Evolutionary conservation across 2,888 invertebrate genomes (phyloP).

Genomic region (Nemotelus pantherinus): DNA sequence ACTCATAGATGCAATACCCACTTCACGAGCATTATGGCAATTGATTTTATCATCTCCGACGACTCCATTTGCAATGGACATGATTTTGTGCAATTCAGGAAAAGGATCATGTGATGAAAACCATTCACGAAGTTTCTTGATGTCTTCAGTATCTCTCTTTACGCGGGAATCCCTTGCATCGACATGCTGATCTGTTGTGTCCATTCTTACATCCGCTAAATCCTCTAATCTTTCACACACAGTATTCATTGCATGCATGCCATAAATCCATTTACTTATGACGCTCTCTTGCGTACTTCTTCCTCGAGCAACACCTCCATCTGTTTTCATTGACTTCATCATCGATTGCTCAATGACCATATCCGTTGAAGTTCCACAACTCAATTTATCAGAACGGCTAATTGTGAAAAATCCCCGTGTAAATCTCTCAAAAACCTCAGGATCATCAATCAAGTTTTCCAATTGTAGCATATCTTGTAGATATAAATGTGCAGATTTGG

Average conservation of each 20-base stretch:
- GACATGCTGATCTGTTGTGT: conserved; percentile 60
- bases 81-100: conserved; percentile 28
- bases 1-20: conserved; percentile 55
- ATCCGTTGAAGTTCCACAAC: conserved; percentile 58
- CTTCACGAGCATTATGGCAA: conserved; percentile 54
- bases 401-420: conserved; percentile 58
- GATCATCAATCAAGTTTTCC: conserved; percentile 53
- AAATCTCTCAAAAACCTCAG: conserved; percentile 57
- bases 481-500: conserved; percentile 55
- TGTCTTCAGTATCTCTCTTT: conserved; percentile 55
- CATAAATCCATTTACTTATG: conserved; percentile 60
- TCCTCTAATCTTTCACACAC: conserved; percentile 57
- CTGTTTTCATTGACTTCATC: conserved; percentile 59
- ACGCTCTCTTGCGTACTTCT: conserved; percentile 54
- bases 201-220: conserved; percentile 57
- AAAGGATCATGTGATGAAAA: conserved; percentile 55
- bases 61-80: conserved; percentile 51
- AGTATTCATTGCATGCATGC: conserved; percentile 56
- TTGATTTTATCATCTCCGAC: conserved; percentile 52
- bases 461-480: conserved; percentile 56
- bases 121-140: conserved; percentile 57
- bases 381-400: conserved; percentile 60
- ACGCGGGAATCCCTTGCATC: conserved; percentile 60
- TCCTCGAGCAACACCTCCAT: conserved; percentile 60
- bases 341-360: conserved; percentile 56